These are phyloP conservation scores for Penaeus monodon DNA, from an alignment of 2,888 invertebrate species.

Conservation along the genomic window DNA sequence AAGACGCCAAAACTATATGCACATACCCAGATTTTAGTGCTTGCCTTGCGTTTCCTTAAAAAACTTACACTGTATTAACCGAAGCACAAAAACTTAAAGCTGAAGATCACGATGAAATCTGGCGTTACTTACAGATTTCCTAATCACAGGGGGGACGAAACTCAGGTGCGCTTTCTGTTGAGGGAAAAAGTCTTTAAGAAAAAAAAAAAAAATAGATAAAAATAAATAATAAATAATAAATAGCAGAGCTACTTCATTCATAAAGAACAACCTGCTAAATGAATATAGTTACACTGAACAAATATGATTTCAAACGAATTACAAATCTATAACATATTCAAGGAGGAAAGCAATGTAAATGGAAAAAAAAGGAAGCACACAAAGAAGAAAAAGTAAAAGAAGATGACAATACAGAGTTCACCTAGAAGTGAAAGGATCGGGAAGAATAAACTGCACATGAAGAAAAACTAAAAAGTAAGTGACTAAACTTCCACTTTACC, in stretches of 20 bases:
- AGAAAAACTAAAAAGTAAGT: not conserved
- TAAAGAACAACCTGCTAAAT: too few relatives aligned
- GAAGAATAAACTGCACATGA: not conserved
- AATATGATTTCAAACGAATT: too few relatives aligned
- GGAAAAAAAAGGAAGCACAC: slow-evolving; percentile 11
- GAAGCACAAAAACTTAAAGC: slow-evolving; percentile 2
- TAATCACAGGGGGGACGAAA: slow-evolving; percentile 95
- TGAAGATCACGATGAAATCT: slow-evolving; percentile 5
- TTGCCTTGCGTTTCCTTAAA: not conserved
- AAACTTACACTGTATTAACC: not conserved
- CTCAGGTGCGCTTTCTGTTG: slow-evolving; percentile 92
- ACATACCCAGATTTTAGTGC: not conserved
- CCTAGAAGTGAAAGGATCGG: not conserved
- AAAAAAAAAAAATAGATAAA: not conserved
- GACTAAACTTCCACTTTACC: slow-evolving; percentile 73
- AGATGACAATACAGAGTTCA: not conserved
- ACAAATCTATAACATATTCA: too few relatives aligned
- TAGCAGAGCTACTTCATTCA: too few relatives aligned
- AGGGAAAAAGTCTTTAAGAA: slow-evolving; percentile 66
- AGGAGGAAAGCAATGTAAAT: too few relatives aligned
- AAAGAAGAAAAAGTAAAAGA: slow-evolving; percentile 17
- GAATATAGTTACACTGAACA: too few relatives aligned
- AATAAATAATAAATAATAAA: too few relatives aligned
- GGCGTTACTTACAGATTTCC: slow-evolving; percentile 81
- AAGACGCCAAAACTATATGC: not conserved